Evolutionary conservation across 1,140 invertebrate genomes (phyloP).

Genomic region (Drosophila grimshawi): DNA sequence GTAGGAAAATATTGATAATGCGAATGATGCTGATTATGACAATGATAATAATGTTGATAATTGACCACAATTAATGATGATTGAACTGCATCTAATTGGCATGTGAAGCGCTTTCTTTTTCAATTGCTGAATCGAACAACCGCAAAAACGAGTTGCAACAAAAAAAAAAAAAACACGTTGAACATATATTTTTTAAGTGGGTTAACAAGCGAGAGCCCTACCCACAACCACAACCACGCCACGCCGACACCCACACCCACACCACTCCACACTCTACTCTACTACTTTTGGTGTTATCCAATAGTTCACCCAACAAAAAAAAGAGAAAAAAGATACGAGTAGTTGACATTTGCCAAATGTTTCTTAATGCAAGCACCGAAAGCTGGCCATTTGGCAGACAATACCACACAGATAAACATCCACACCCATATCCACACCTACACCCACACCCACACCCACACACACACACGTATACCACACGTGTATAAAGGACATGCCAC

Average conservation of each 20-base stretch:
- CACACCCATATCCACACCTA: neutral
- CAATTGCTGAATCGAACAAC: constrained; percentile 57
- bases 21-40: constrained; percentile 47
- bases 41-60: constrained; percentile 39
- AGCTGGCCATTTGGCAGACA: constrained; percentile 33
- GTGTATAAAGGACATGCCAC: constrained; percentile 53
- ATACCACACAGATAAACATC: neutral
- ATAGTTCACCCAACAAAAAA: constrained; percentile 9
- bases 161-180: constrained; percentile 22
- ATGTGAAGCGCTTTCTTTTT: constrained; percentile 73
- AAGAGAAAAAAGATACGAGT: constrained; percentile 15
- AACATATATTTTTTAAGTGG: constrained; percentile 8
- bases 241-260: neutral
- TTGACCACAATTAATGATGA: constrained; percentile 52
- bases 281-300: constrained; percentile 15
- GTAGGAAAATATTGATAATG: constrained; percentile 17
- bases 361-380: constrained; percentile 27
- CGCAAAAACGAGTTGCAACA: too few species aligned
- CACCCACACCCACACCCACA: constrained; percentile 5
- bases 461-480: constrained; percentile 17
- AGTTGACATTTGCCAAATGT: constrained; percentile 39
- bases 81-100: constrained; percentile 62
- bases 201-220: constrained; percentile 14
- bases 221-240: constrained; percentile 7
- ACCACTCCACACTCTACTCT: neutral